Conservation (phyloP, 1,140 invertebrate species). For the Ceratina japonica region DNA sequence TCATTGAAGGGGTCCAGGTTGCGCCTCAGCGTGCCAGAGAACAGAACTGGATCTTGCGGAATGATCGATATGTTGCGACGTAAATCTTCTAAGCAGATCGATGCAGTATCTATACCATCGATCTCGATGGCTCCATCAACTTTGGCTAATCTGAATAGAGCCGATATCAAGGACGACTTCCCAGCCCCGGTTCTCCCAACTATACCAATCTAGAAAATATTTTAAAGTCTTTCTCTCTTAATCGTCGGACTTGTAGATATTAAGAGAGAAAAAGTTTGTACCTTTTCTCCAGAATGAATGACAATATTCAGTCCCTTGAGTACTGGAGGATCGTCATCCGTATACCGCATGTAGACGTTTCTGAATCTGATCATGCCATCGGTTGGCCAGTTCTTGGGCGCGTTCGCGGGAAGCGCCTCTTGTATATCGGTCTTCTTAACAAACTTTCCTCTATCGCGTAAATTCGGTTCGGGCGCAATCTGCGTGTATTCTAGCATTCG, state of each 20-base stretch:
- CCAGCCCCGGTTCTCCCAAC: slow-evolving; percentile 93
- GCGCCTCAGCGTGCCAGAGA: slow-evolving; percentile 81
- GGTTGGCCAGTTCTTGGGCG: slow-evolving; percentile 86
- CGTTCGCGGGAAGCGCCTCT: slow-evolving; percentile 44
- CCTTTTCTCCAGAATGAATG: slow-evolving; percentile 78
- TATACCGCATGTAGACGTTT: slow-evolving; percentile 80
- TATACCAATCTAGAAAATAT: slow-evolving; percentile 84
- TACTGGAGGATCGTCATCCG: slow-evolving; percentile 79
- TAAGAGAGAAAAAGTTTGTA: slow-evolving; percentile 16
- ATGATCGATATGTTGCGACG: slow-evolving; percentile 84
- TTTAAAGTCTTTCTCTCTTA: background rate
- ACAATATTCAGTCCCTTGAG: slow-evolving; percentile 81
- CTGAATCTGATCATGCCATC: slow-evolving; percentile 83
- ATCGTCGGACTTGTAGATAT: no score
- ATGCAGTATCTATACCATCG: slow-evolving; percentile 83
- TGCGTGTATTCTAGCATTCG: slow-evolving; percentile 87
- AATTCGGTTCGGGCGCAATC: slow-evolving; percentile 82
- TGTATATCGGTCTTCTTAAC: slow-evolving; percentile 70
- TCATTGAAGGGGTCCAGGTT: slow-evolving; percentile 84
- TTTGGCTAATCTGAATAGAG: slow-evolving; percentile 87
- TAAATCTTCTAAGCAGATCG: slow-evolving; percentile 83
- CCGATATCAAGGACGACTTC: slow-evolving; percentile 90
- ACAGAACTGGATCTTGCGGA: slow-evolving; percentile 86
- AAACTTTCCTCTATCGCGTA: slow-evolving; percentile 73
- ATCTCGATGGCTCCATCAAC: slow-evolving; percentile 82